Percentiles rank a stretch among this genome's conserved stretches.
phyloP scores from a whole-genome alignment of 2,113 vertebrate genomes.

The Oceanodroma tethys region DNA sequence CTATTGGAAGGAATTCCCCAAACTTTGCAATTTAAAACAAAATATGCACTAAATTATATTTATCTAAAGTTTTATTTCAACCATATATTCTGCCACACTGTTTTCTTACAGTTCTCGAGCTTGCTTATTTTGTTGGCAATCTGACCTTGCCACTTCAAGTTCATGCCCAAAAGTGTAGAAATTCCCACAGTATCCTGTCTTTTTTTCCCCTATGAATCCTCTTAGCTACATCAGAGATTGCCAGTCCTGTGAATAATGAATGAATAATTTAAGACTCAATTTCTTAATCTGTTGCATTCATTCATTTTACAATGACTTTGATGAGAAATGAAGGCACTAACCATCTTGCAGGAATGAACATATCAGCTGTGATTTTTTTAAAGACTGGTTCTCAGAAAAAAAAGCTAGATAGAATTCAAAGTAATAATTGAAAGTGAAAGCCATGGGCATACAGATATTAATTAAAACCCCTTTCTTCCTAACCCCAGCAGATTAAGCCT shows the following conservation, averaged over 20 bases:
- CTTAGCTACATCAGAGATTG: background rate
- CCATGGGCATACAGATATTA: background rate
- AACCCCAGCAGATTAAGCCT: background rate
- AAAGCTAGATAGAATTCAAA: background rate
- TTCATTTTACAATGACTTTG: conserved; percentile 37
- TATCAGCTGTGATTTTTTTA: background rate
- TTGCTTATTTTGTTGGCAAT: background rate
- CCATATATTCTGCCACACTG: background rate
- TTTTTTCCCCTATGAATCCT: background rate
- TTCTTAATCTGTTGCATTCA: conserved; percentile 47
- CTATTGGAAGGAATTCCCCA: background rate
- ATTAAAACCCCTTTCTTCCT: background rate
- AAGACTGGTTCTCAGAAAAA: background rate
- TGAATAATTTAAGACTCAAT: conserved; percentile 56
- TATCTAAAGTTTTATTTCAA: background rate
- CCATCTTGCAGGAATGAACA: background rate
- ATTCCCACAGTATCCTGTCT: background rate
- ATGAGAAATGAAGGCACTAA: conserved; percentile 20
- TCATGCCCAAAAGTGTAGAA: background rate
- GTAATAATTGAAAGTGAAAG: conserved; percentile 20
- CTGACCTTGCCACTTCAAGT: background rate
- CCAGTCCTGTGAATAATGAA: conserved; percentile 18
- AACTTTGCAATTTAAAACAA: background rate
- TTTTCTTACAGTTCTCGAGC: background rate
- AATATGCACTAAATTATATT: background rate